A percentile compares a stretch with the other conserved stretches of the same genome.
Conservation (phyloP, 1,140 invertebrate species). For the Brachionus koreanus region DNA sequence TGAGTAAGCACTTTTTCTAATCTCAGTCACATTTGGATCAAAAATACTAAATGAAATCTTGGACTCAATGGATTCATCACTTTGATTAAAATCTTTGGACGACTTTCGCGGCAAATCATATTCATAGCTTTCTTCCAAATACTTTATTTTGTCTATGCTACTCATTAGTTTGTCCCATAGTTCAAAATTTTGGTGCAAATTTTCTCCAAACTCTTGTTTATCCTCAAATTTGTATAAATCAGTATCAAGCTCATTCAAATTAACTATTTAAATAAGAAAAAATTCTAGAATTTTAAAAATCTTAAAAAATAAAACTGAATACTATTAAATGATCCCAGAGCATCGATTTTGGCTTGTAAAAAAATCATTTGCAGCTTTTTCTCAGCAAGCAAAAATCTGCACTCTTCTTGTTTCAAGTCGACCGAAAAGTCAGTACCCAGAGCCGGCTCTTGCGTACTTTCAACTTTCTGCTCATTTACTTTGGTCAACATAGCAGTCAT, state of each 20-base stretch:
- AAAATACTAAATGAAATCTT: slow-evolving; percentile 5
- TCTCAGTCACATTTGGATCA: not conserved
- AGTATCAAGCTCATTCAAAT: not conserved
- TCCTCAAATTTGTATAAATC: slow-evolving; percentile 6
- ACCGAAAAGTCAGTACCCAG: not conserved
- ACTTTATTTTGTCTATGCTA: slow-evolving; percentile 27
- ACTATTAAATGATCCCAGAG: slow-evolving; percentile 34
- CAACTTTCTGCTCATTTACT: not conserved
- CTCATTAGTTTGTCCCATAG: slow-evolving; percentile 39
- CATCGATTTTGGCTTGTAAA: slow-evolving; percentile 40
- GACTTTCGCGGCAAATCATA: not conserved
- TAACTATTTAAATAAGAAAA: not conserved
- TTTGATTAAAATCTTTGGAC: slow-evolving; percentile 34
- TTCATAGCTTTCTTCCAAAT: slow-evolving; percentile 38
- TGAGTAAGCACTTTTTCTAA: not conserved
- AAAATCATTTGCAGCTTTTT: slow-evolving; percentile 38
- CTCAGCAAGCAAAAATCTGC: slow-evolving; percentile 17
- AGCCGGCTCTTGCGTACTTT: not conserved
- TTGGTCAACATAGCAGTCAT: slow-evolving; percentile 19
- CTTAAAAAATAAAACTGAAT: not conserved
- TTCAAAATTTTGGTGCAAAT: slow-evolving; percentile 41
- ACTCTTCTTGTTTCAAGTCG: slow-evolving; percentile 13
- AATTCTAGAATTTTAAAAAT: no score
- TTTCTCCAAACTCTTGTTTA: not conserved
- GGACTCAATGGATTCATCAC: slow-evolving; percentile 10